A percentile compares a stretch with the other conserved stretches of the same genome.
Evolutionary conservation across 2,888 invertebrate genomes (phyloP).

Genomic region (Lasius platythorax): DNA sequence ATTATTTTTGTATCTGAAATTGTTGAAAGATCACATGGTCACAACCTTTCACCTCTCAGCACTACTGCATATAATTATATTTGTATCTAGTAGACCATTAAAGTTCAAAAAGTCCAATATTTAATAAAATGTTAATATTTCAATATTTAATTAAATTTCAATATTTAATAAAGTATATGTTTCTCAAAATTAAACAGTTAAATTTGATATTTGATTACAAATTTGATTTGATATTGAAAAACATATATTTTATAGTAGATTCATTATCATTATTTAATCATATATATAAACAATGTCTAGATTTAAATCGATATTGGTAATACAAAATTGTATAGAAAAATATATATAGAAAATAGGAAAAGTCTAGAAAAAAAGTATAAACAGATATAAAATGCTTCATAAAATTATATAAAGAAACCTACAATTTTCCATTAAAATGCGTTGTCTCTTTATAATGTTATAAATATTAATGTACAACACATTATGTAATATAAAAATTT

Average conservation of each 20-base stretch:
- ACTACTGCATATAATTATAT: neutral
- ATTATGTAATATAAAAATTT: neutral
- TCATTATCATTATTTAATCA: neutral
- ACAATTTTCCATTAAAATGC: neutral
- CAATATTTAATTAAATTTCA: neutral
- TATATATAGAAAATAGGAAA: neutral
- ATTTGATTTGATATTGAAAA: neutral
- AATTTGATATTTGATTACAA: neutral
- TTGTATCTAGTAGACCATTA: neutral
- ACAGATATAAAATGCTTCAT: neutral
- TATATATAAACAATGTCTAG: neutral
- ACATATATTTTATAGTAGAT: neutral
- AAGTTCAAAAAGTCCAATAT: neutral
- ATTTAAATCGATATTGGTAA: neutral
- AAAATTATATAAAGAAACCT: neutral
- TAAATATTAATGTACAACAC: neutral
- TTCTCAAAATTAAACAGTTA: neutral
- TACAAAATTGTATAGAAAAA: neutral
- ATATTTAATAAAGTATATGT: neutral
- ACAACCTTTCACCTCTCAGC: neutral
- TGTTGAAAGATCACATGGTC: neutral
- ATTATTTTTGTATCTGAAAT: neutral
- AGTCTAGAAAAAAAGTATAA: neutral
- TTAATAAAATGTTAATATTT: constrained; percentile 1
- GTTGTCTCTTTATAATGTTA: neutral